Base-by-base conservation (phyloP, 2,113 vertebrate genomes). In the Cardinalis cardinalis region DNA sequence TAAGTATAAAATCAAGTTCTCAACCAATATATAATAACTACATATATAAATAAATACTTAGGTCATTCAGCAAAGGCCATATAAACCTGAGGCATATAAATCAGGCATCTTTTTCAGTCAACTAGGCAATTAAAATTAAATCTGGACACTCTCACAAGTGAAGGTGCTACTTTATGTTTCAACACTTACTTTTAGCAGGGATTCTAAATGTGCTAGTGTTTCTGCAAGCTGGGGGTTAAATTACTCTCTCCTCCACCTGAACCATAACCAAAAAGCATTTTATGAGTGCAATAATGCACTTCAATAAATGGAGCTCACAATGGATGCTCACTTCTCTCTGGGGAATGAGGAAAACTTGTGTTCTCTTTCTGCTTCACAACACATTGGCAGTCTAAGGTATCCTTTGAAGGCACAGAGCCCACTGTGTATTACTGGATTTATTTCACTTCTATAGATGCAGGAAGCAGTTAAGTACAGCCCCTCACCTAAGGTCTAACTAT, bases 261-360 rank as follows among this genome's bases (percentile, higher is more conserved):
- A 49, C 61, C 51, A 69, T 78, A 91, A 93, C 41, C 63, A 92
- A 90, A 80, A 77, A 89, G 41, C 66, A 76, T 82, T 94, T 82
- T 85, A 76, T 68, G 71, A 91, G 78, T 51, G 55, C 66, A 93
- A 59, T 88, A 95, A 81, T 59, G 51, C 51, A 69, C 66, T 82
- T 87, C 81, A 92, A 87, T 81, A 93, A 87, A 84, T 29, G 31
- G 43, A 90, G 55, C 72, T 89, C 84, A 73, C 66, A 52, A 59
- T 32, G 48, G 66, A 76, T 48, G 61, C 53, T 75, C 66, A 41
- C 36, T 88, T 92, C 81, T 79, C 86, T 61, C 87, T 76, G 43
- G 69, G 72, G 85, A 66, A 78, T 6, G 36, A 64, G 78, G 82
- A 58, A 91, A 92, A 92, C 65, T 93, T 86, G 52, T 87, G 34